phyloP scores from a whole-genome alignment of 2,797 vertebrate species.

The Alectoris magna region DNA sequence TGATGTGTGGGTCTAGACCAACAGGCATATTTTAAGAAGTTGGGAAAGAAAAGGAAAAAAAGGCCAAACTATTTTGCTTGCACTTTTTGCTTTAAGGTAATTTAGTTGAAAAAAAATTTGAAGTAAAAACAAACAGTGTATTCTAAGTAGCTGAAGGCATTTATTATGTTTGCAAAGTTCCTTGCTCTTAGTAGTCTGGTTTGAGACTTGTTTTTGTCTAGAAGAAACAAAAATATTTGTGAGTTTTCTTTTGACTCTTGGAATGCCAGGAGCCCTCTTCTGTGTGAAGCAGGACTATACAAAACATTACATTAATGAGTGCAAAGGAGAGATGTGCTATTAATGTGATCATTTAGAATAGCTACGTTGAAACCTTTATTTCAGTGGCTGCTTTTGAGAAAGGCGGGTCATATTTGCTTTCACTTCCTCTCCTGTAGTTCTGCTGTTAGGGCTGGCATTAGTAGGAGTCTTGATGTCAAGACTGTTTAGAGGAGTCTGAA shows the following conservation, averaged over 20 bases:
- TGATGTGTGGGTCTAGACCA: constrained; percentile 44
- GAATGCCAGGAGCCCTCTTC: background rate
- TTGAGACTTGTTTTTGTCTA: constrained; percentile 28
- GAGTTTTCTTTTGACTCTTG: constrained; percentile 3
- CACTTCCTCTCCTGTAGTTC: background rate
- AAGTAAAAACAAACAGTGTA: constrained; percentile 66
- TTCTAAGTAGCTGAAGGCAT: constrained; percentile 55
- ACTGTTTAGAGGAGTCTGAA: background rate
- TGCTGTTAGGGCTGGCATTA: background rate
- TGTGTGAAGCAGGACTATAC: background rate
- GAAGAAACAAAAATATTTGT: constrained; percentile 37
- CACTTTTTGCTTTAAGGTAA: constrained; percentile 40
- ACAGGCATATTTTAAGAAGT: background rate
- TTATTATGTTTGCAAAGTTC: constrained; percentile 44
- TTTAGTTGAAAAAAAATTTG: constrained; percentile 49
- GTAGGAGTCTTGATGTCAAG: background rate
- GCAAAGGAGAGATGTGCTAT: background rate
- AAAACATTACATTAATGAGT: background rate
- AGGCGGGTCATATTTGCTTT: fast-evolving
- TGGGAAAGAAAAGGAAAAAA: background rate
- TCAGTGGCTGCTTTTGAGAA: background rate
- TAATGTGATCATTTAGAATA: background rate
- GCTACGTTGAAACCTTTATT: background rate
- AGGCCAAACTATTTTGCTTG: constrained; percentile 8
- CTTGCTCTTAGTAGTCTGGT: constrained; percentile 42